Evolutionary conservation across 1,140 invertebrate genomes (phyloP).

Genomic region (Maconellicoccus hirsutus): DNA sequence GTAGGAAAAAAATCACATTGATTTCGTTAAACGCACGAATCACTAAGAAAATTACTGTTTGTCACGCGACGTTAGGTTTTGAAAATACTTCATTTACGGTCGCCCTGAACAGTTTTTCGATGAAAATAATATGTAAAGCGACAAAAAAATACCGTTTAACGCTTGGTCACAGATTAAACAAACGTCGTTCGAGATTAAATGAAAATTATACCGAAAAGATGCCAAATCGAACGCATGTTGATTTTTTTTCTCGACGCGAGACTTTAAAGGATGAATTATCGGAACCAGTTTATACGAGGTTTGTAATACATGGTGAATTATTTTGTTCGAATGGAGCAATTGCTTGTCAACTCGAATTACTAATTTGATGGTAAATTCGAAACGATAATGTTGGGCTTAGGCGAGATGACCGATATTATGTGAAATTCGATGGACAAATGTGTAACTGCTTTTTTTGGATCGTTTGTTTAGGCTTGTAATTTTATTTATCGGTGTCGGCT

Average conservation of each 20-base stretch:
- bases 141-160: not conserved
- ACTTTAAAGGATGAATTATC: not conserved
- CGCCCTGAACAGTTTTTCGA: no score
- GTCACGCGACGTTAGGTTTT: constrained; percentile 2
- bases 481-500: no score
- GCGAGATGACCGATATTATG: no score
- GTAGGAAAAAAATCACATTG: not conserved
- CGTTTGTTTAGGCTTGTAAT: no score
- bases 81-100: not conserved
- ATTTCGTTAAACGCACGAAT: not conserved
- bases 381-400: no score
- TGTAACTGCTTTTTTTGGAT: no score
- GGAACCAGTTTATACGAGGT: not conserved
- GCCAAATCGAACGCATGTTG: no score
- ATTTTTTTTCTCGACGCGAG: no score
- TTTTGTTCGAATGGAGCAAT: not conserved
- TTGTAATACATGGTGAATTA: not conserved
- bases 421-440: no score
- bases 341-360: not conserved
- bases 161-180: not conserved
- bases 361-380: no score
- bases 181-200: not conserved
- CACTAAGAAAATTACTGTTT: not conserved
- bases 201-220: no score
- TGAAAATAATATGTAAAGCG: no score